Evolutionary conservation across 2,888 invertebrate species (phyloP).

Genomic region (Mimumesa dahlbomi): DNA sequence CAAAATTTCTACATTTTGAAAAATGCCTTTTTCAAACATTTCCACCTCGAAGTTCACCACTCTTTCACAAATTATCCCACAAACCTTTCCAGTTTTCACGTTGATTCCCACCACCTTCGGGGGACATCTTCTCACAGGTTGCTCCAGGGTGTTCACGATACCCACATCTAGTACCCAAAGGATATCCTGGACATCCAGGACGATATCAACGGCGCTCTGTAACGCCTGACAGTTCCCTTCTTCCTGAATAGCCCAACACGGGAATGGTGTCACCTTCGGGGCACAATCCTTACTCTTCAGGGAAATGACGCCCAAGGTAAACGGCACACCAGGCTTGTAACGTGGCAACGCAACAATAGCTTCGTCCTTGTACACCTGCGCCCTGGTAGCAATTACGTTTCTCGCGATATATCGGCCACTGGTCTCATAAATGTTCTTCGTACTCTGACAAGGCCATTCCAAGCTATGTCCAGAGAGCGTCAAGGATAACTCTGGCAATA

Average conservation of each 20-base stretch:
- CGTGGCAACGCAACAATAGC: conserved; percentile 83
- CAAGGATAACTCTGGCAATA: conserved; percentile 72
- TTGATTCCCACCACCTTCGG: conserved; percentile 87
- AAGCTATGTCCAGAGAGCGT: conserved; percentile 62
- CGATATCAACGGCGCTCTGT: conserved; percentile 87
- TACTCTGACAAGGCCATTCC: conserved; percentile 81
- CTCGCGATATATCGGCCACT: conserved; percentile 83
- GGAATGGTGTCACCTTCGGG: conserved; percentile 83
- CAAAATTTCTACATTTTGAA: no score
- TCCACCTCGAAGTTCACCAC: no score
- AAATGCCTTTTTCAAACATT: no score
- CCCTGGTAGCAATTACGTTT: conserved; percentile 84
- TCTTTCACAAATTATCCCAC: no score
- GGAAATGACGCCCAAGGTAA: conserved; percentile 84
- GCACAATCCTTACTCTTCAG: conserved; percentile 81
- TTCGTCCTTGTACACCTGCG: conserved; percentile 82
- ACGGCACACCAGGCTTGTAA: conserved; percentile 85
- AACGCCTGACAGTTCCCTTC: conserved; percentile 86
- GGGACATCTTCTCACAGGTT: conserved; percentile 85
- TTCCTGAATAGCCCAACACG: conserved; percentile 85
- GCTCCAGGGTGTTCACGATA: conserved; percentile 85
- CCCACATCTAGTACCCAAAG: conserved; percentile 89
- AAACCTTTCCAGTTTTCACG: conserved; percentile 82
- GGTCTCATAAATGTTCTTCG: conserved; percentile 82
- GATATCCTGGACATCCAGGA: conserved; percentile 84